Conservation (phyloP, 2,797 vertebrate species). For the Merluccius polli region DNA sequence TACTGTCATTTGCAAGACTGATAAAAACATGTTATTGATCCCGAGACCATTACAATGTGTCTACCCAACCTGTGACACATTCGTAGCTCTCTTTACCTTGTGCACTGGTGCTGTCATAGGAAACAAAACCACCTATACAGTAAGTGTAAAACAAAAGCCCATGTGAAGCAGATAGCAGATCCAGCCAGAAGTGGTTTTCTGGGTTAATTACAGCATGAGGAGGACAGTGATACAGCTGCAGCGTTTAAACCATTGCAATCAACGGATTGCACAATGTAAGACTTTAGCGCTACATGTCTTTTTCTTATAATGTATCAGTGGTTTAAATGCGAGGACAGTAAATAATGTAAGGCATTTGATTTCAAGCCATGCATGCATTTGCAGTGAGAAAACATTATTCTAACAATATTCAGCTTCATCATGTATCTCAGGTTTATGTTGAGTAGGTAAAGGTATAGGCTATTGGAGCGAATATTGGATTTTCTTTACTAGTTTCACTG, state of each 20-base stretch:
- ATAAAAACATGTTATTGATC: background rate
- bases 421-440: background rate
- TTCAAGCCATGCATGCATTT: constrained; percentile 71
- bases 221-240: constrained; percentile 38
- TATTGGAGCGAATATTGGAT: background rate
- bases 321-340: constrained; percentile 55
- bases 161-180: background rate
- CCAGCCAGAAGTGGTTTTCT: background rate
- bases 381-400: constrained; percentile 51
- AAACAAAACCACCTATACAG: background rate
- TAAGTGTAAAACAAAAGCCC: no score
- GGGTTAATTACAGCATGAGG: background rate
- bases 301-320: constrained; percentile 46
- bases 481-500: background rate
- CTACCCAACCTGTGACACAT: background rate
- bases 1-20: background rate
- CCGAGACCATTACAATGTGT: background rate
- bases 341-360: constrained; percentile 68
- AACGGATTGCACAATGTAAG: constrained; percentile 68
- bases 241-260: constrained; percentile 73
- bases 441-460: no score
- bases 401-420: background rate
- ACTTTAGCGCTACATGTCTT: constrained; percentile 57
- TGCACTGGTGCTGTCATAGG: background rate
- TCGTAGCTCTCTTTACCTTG: background rate